Percentiles rank a stretch among this genome's conserved stretches.
These are phyloP conservation scores for Aquatica leii DNA, from an alignment of 2,888 invertebrate genomes.

Conservation along the genomic window DNA sequence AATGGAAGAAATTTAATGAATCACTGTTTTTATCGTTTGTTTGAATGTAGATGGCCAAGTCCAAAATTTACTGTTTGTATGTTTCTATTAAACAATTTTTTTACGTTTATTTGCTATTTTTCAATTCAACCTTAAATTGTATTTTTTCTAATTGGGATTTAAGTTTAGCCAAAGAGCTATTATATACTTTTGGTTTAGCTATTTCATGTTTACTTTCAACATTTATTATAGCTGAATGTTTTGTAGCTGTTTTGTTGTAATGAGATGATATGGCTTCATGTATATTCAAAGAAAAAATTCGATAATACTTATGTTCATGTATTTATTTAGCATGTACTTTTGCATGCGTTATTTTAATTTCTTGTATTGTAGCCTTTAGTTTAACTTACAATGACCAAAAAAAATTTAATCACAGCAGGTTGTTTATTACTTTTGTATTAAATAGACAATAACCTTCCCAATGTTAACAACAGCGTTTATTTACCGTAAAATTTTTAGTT, in stretches of 20 bases:
- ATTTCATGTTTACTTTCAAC: neutral
- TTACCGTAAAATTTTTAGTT: slow-evolving; percentile 18
- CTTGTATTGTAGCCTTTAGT: slow-evolving; percentile 11
- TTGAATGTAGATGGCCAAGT: too few species aligned
- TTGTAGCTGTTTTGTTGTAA: slow-evolving; percentile 18
- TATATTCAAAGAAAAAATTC: slow-evolving; percentile 4
- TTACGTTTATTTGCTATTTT: too few species aligned
- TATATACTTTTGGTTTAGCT: too few species aligned
- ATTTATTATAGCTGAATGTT: slow-evolving; percentile 8
- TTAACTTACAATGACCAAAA: slow-evolving; percentile 26
- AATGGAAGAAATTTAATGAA: too few species aligned
- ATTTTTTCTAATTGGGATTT: too few species aligned
- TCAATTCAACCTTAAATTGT: too few species aligned
- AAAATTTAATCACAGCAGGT: slow-evolving; percentile 11
- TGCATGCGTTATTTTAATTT: slow-evolving; percentile 19
- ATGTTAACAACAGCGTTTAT: slow-evolving; percentile 30
- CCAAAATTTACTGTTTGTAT: too few species aligned
- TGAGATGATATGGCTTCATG: slow-evolving; percentile 26
- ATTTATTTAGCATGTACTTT: slow-evolving; percentile 16
- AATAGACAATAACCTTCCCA: slow-evolving; percentile 40
- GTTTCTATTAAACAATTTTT: too few species aligned
- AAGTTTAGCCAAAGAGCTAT: too few species aligned
- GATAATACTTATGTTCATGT: slow-evolving; percentile 4
- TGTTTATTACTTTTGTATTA: slow-evolving; percentile 31
- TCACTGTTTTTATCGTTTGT: too few species aligned